Base-by-base conservation (phyloP, 2,888 invertebrate species). In the Sycophila texana region DNA sequence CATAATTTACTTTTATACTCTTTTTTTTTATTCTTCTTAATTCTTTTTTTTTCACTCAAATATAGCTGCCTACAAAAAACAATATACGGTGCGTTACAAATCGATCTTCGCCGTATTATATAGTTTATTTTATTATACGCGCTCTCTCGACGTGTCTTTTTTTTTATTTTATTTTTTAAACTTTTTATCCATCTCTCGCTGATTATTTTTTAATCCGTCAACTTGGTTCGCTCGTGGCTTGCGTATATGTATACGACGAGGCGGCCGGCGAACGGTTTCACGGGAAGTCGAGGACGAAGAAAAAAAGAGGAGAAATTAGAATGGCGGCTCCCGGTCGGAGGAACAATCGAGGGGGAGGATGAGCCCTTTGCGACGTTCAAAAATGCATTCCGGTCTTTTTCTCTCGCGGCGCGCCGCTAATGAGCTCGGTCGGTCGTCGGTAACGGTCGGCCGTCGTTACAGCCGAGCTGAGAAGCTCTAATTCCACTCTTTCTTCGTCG, bases 1-100 rank as follows among this genome's bases (percentile, higher is more conserved):
- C 55, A 20, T 20, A 39, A 39, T 39, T 39, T 39, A 39, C 39
- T 39, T 39, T 18, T 65, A 47, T 26, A 57, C 63, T 13, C n/a
- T 18, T 18, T 73, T 12, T 18, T 67, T 66, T n/a, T n/a, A n/a
- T n/a, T 22, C 4, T 49, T 74, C 63, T n/a, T 63, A 30, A 10
- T n/a, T 39, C 39, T 30, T 16, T 1, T 60, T 14, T 77, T 39
- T 39, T 39, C 7, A n/a, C 14, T 47, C n/a, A 39, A 39, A 47
- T 63, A 87, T 63, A 87, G 87, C 87, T 86, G 87, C 85, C 87
- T 87, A 87, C 84, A 86, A 87, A 87, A 87, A 82, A 78, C 77
- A 80, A 86, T 84, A 85, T 85, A 86, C 84, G 84, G 82, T 87
- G 86, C 86, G 85, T 86, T 85, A 86, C 84, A 87, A 87, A 87